Evolutionary conservation across 1,140 invertebrate species (phyloP), one percentile per base, ranked within the genome.

Genomic region (Rhyzopertha dominica): DNA sequence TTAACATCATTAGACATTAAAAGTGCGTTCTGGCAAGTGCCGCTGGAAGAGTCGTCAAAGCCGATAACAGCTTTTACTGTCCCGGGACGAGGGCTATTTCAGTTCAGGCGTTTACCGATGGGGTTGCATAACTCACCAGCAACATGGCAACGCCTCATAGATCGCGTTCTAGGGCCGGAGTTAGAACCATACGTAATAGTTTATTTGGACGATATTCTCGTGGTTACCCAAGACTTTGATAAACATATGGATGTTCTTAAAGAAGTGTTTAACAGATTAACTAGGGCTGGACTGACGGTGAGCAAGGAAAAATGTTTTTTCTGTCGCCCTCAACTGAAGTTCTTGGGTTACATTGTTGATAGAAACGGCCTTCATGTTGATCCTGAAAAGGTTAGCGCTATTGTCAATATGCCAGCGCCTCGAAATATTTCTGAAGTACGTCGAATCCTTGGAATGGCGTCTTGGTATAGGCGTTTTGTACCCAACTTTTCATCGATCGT

Each of bases 361-460:
- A 23, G 43, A 4, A 43, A 56, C 1, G 63, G 59, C 9, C 47
- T 72, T 1, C 14, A 30, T 7, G 59, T 61, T 1, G 61, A 70
- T 39, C 53, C 61, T 1, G 43, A 52, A 13, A 70, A 70, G 51
- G 56, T 70, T 19, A 23, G 47, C 13, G 63, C 66, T 2, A 64
- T 72, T 14, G 20, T 46, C 13, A 38, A 66, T 24, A 61, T 60
- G 41, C 59, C 61, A 1, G 35, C 16, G 10, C 68, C 67, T 5
- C 56, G 37, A 31, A 65, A 46, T 43, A 38, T 56, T 4, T 61
- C 64, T 25, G 59, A 71, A 29, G 19, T 75, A 0, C 47, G 67
- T 29, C 16, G 56, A 19, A 74, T 77, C 47, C 26, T 75, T 1
- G 73, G 74, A 3, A 49, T 75, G 19, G 51, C 57, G 1, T 56